Evolutionary conservation across 2,888 invertebrate genomes (phyloP), one percentile per base, ranked within the genome.

Genomic region (Spilosoma lubricipeda): DNA sequence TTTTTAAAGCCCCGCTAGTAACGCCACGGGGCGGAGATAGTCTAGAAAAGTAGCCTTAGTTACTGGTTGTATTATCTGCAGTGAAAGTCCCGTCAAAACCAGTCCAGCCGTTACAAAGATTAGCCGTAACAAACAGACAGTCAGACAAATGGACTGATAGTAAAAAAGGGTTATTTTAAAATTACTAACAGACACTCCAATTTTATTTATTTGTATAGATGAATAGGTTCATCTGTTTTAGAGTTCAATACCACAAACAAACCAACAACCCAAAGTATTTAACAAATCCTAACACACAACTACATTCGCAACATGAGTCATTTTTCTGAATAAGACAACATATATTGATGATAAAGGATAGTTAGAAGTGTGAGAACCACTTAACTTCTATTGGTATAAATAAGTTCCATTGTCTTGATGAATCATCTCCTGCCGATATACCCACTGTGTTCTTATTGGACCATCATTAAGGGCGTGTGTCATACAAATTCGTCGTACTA

Each of bases 361-460:
- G 67, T 48, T 27, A 27, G 30, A 52, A 59, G 42, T 36, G 42
- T 69, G 59, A 39, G 36, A 52, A 68, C 74, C 74, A 80, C 75
- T 79, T 77, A 77, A 75, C 75, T 71, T 73, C 70, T 73, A 77
- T 81, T 77, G 75, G 76, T 80, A 78, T 79, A 74, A 82, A 80
- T 80, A 74, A 74, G 76, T 71, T 84, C 78, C 75, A 70, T 77
- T 74, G 75, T 64, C 36, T 11, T 30, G 13, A 70, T 84, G 84
- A 80, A 48, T 83, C 84, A 81, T 45, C 45, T 67, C 72, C 66
- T 67, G 56, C 69, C 70, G 66, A 74, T 66, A 42, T 39, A 39
- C 30, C 64, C 39, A 59, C 73, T 45, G 27, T 36, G 67, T 56
- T 70, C 56, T 70, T 67, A 70, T 74, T 70, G 67, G 68, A 70